A percentile compares a stretch with the other conserved stretches of the same genome.
phyloP scores from a whole-genome alignment of 2,113 vertebrate genomes.

The Carassius auratus region DNA sequence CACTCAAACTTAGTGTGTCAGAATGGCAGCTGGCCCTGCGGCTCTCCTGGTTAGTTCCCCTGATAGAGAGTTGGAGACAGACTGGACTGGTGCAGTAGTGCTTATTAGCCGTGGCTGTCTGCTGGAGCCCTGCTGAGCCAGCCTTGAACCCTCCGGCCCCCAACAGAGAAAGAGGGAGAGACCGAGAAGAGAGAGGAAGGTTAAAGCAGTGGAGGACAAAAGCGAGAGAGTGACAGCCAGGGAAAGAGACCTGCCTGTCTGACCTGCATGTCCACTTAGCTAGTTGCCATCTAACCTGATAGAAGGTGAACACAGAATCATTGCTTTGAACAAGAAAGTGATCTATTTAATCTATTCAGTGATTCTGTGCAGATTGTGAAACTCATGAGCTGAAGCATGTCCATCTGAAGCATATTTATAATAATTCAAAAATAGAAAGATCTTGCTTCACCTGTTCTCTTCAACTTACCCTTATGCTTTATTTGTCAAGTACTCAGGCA shows the following conservation, averaged over 20 bases:
- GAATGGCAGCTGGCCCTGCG: slow-evolving; percentile 47
- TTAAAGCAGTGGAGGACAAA: slow-evolving; percentile 7
- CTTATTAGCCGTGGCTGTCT: slow-evolving; percentile 43
- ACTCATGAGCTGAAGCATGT: neutral
- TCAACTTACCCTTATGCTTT: neutral
- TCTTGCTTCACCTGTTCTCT: neutral
- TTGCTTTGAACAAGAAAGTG: neutral
- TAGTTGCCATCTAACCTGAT: neutral
- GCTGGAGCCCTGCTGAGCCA: slow-evolving; percentile 41
- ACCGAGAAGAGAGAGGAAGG: neutral
- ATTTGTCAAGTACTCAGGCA: neutral
- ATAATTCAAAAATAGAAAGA: neutral
- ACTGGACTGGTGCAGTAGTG: slow-evolving; percentile 39
- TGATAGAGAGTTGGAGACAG: slow-evolving; percentile 44
- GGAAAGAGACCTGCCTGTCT: neutral
- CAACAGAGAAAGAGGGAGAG: slow-evolving; percentile 31
- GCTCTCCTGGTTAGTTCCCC: slow-evolving; percentile 44
- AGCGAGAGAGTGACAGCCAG: neutral
- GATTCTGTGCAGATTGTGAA: neutral
- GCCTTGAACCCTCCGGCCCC: slow-evolving; percentile 23
- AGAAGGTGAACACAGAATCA: neutral
- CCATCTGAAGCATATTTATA: neutral
- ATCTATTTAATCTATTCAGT: neutral
- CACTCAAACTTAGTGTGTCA: slow-evolving; percentile 30
- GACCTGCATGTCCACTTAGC: slow-evolving; percentile 15